phyloP scores from a whole-genome alignment of 2,797 vertebrate genomes.

The Chiroxiphia lanceolata region DNA sequence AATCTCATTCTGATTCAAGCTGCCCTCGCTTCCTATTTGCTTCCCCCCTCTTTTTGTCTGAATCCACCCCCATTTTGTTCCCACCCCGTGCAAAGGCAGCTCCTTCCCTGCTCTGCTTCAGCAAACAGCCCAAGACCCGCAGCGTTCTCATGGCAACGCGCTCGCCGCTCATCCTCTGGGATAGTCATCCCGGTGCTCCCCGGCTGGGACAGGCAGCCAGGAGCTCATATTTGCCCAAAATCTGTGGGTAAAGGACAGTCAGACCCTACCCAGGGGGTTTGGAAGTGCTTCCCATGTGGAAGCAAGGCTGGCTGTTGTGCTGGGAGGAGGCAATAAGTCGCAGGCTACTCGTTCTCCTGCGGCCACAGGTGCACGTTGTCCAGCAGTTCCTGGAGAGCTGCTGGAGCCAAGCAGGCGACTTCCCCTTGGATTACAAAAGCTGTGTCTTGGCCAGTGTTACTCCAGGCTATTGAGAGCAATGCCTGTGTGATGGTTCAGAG shows the following conservation, averaged over 20 bases:
- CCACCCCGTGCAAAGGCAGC: neutral
- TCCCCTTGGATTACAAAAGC: neutral
- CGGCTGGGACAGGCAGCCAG: neutral
- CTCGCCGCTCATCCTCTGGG: neutral
- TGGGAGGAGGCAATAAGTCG: neutral
- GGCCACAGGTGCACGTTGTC: neutral
- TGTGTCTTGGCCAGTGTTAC: neutral
- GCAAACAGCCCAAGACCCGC: neutral
- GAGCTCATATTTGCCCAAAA: neutral
- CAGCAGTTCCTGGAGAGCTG: conserved; percentile 13
- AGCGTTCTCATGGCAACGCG: neutral
- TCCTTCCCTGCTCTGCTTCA: neutral
- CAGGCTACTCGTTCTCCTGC: neutral
- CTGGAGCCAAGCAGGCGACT: neutral
- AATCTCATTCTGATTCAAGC: neutral
- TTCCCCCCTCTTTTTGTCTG: conserved; percentile 11
- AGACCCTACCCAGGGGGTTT: rapidly evolving
- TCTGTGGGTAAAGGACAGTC: neutral
- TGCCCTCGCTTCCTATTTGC: neutral
- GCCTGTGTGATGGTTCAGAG: neutral
- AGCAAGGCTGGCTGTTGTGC: neutral
- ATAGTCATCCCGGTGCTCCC: neutral
- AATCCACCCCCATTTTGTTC: neutral
- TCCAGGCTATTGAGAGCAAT: neutral
- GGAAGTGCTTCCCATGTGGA: neutral